Evolutionary conservation across 1,140 invertebrate species (phyloP), one percentile per base, ranked within the genome.

Genomic region (Globodera ellingtonae): DNA sequence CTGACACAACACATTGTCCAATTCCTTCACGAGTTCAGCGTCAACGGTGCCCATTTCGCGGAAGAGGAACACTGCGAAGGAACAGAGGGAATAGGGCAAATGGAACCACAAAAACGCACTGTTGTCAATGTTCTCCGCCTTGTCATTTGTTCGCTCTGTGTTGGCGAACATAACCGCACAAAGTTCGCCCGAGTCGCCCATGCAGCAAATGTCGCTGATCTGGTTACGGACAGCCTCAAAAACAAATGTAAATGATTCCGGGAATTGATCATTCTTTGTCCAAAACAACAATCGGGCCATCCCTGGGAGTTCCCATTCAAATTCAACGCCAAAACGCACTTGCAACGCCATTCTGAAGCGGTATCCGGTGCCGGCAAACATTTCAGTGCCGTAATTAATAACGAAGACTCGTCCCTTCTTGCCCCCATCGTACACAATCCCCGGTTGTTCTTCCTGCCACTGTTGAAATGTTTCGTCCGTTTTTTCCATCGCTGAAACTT

Each of bases 1-100:
- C 50, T 21, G 35, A 75, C 52, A 66, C n/a, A 79, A 50, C 1
- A 79, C 9, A 24, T 13, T 7, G 48, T 77, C 81, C 9, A 82
- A 35, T 70, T 76, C 59, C 70, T 82, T 82, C 21, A 82, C 81
- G 35, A 82, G 83, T 50, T 82, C 81, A 35, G 80, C 81, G 52
- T 82, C 81, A 18, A 76, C 44, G 8, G 44, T 47, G 18, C 81
- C 81, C 52, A 82, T 48, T 52, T 73, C 44, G 69, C 81, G 48
- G 46, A 81, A 72, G 47, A 66, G 66, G 56, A 71, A 82, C 56
- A 62, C 56, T 62, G 56, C 15, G 52, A 52, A 52, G 52, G 52
- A 0, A 52, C 8, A 52, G 52, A 9, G 52, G 35, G 52, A 52
- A 7, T 24, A 52, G 1, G 8, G 52, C 52, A 52, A 52, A 52